Evolutionary conservation across 23 tunicate species (phyloP).

Genomic region (Pegea sp.): DNA sequence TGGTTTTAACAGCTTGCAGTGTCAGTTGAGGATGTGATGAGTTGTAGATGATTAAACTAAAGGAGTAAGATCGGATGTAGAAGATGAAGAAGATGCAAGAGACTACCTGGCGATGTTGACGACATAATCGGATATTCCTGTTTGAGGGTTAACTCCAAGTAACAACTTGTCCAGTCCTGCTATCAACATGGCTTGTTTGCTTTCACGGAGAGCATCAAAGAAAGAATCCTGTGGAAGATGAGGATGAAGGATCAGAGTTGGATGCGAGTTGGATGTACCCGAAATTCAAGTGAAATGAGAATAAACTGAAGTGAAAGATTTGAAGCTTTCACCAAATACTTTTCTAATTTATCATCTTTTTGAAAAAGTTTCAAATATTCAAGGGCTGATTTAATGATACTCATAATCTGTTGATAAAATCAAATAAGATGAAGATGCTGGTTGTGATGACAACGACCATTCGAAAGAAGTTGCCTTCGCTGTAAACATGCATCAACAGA

Average conservation of each 20-base stretch:
- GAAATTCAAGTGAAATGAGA: slow-evolving; percentile 7
- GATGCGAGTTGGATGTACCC: not conserved
- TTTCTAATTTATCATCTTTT: no score
- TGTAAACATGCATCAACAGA: slow-evolving; percentile 37
- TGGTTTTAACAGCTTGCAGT: slow-evolving; percentile 20
- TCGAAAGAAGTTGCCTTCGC: slow-evolving; percentile 72
- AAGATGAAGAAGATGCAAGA: no score
- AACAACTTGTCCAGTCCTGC: slow-evolving; percentile 48
- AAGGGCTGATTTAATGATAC: no score
- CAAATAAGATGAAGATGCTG: no score
- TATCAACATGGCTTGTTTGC: slow-evolving; percentile 28
- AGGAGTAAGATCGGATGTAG: no score
- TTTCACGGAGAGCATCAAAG: slow-evolving; percentile 27
- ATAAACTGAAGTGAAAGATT: slow-evolving; percentile 28
- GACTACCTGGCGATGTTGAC: slow-evolving; percentile 44
- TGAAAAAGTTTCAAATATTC: no score
- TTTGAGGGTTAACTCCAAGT: slow-evolving; percentile 47
- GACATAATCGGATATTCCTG: slow-evolving; percentile 56
- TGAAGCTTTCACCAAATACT: slow-evolving; percentile 48
- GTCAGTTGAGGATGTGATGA: slow-evolving; percentile 39
- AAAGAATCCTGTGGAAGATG: slow-evolving; percentile 31
- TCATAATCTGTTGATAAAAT: no score
- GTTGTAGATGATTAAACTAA: slow-evolving; percentile 51
- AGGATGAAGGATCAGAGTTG: no score
- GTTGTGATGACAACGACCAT: slow-evolving; percentile 29